Evolutionary conservation across 2,797 vertebrate genomes (phyloP).

Genomic region (Schizopygopsis malacanthus): DNA sequence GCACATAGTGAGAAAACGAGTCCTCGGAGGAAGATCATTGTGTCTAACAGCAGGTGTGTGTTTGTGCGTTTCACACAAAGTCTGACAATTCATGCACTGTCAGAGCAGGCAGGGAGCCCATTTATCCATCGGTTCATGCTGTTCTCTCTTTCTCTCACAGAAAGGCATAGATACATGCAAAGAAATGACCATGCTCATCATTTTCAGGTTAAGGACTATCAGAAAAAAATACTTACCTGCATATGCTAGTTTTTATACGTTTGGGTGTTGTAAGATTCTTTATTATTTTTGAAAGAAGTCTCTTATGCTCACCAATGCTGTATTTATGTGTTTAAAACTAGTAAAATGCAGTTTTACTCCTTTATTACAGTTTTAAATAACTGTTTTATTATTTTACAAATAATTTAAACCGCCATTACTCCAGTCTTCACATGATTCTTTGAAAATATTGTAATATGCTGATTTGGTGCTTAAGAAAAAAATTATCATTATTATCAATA

Average conservation of each 20-base stretch:
- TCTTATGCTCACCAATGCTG: not conserved
- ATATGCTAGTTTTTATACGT: no score
- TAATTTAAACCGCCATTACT: not conserved
- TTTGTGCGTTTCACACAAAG: conserved; percentile 33
- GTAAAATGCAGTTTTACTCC: not conserved
- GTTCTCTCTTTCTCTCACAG: conserved; percentile 9
- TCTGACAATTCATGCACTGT: conserved; percentile 18
- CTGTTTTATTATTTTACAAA: not conserved
- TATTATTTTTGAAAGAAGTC: not conserved
- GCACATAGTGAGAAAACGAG: conserved; percentile 50
- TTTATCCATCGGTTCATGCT: conserved; percentile 4
- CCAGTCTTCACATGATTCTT: not conserved
- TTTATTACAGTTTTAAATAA: not conserved
- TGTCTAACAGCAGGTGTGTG: conserved; percentile 57
- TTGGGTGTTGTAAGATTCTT: not conserved
- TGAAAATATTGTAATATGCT: not conserved
- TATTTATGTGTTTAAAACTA: not conserved
- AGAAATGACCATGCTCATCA: not conserved
- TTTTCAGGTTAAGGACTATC: not conserved
- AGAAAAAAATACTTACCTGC: not conserved
- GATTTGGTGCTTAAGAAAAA: not conserved
- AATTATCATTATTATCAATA: not conserved
- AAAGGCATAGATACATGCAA: not conserved
- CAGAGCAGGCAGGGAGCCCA: conserved; percentile 14
- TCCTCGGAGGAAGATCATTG: conserved; percentile 57